Conservation (phyloP, 2,797 vertebrate genomes). For the Pterois miles region DNA sequence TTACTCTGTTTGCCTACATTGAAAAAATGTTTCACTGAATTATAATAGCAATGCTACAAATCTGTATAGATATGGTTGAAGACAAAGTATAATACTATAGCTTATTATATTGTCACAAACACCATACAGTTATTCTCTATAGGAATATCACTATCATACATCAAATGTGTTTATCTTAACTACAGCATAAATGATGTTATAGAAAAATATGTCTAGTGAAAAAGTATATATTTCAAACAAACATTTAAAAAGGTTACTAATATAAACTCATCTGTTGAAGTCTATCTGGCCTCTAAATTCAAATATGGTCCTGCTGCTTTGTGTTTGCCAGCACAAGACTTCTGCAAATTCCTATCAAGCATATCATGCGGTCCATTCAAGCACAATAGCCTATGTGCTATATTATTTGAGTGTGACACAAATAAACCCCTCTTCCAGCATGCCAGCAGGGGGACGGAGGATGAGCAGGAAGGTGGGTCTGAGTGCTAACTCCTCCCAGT, state of each 20-base stretch:
- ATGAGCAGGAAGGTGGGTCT: constrained; percentile 84
- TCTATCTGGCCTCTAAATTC: background rate
- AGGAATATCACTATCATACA: background rate
- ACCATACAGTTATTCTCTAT: background rate
- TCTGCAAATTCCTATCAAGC: constrained; percentile 47
- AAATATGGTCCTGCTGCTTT: background rate
- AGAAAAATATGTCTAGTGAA: background rate
- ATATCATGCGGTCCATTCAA: constrained; percentile 56
- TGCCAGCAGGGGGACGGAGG: constrained; percentile 62
- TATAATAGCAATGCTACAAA: background rate
- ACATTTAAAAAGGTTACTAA: background rate
- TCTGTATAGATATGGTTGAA: background rate
- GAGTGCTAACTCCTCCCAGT: constrained; percentile 79
- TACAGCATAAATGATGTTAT: background rate
- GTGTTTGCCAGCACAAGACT: background rate
- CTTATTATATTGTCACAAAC: no score
- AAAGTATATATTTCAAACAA: no score
- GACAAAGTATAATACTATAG: background rate
- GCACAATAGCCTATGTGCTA: constrained; percentile 57
- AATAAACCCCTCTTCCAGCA: constrained; percentile 58
- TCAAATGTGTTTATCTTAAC: background rate
- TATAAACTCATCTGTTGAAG: background rate
- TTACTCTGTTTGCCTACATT: background rate
- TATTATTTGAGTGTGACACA: constrained; percentile 41
- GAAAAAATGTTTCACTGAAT: background rate